Evolutionary conservation across 1,140 invertebrate genomes (phyloP).

Genomic region (Bradynema listronoti): DNA sequence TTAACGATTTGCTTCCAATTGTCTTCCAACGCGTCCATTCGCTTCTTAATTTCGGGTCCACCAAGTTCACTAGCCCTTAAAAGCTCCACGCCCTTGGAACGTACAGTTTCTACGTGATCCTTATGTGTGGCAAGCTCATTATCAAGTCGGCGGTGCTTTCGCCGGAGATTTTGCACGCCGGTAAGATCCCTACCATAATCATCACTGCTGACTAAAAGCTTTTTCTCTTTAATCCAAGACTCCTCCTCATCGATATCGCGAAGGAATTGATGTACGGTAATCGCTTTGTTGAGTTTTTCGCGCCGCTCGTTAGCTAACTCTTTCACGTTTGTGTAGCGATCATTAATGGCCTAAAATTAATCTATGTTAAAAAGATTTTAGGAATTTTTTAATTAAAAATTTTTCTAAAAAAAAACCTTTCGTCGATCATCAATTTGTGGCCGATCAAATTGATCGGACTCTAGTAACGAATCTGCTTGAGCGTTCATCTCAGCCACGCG

Average conservation of each 20-base stretch:
- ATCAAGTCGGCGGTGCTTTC: constrained; percentile 94
- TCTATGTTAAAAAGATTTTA: constrained; percentile 6
- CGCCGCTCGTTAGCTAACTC: constrained; percentile 69
- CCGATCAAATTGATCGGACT: constrained; percentile 86
- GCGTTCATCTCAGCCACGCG: constrained; percentile 82
- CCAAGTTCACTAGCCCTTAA: constrained; percentile 91
- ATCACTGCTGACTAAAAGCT: constrained; percentile 88
- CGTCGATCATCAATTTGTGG: constrained; percentile 85
- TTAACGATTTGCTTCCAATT: constrained; percentile 60
- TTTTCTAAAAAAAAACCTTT: too few species aligned
- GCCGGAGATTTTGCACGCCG: constrained; percentile 66
- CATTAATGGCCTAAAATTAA: constrained; percentile 69
- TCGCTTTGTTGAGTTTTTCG: constrained; percentile 81
- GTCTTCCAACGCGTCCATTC: constrained; percentile 59
- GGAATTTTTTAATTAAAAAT: constrained; percentile 47
- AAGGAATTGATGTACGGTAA: constrained; percentile 97
- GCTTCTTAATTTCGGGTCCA: constrained; percentile 82
- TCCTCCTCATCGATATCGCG: constrained; percentile 98
- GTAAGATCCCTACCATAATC: constrained; percentile 93
- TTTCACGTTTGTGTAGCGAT: constrained; percentile 71
- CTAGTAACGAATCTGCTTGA: constrained; percentile 85
- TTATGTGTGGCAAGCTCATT: constrained; percentile 90
- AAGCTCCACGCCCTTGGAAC: constrained; percentile 87
- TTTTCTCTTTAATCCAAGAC: constrained; percentile 99
- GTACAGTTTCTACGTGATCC: constrained; percentile 89